Conservation (phyloP, 2,888 invertebrate species). For the Mechanitis messenoides region DNA sequence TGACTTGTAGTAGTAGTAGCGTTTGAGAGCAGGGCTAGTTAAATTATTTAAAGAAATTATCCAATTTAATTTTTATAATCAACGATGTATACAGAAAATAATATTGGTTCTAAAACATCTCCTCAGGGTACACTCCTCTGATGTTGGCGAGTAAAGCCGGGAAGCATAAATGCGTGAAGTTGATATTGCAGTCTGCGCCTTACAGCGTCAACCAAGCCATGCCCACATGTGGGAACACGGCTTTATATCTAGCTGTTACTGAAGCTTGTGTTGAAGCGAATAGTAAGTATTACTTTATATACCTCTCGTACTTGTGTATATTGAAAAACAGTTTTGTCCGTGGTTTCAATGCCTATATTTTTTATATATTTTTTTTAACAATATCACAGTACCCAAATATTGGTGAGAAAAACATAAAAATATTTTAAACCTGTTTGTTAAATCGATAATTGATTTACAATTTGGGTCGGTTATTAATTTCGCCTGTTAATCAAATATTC, state of each 20-base stretch:
- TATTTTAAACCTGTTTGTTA: too few relatives aligned
- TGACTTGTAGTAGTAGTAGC: too few relatives aligned
- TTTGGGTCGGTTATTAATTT: too few relatives aligned
- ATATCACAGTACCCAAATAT: too few relatives aligned
- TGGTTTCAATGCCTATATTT: too few relatives aligned
- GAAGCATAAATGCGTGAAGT: constrained; percentile 45
- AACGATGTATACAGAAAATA: constrained; percentile 1
- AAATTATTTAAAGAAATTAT: background rate
- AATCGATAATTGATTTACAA: too few relatives aligned
- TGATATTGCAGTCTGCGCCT: constrained; percentile 46
- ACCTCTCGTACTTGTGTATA: too few relatives aligned
- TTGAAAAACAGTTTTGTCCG: too few relatives aligned
- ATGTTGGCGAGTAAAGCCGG: constrained; percentile 62
- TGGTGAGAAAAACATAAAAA: too few relatives aligned
- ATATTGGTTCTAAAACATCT: constrained; percentile 1
- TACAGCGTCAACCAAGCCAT: constrained; percentile 48
- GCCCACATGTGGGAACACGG: constrained; percentile 68
- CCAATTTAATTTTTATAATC: background rate
- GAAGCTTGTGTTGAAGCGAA: constrained; percentile 43
- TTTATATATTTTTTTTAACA: too few relatives aligned
- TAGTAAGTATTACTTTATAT: background rate
- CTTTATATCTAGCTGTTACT: constrained; percentile 64
- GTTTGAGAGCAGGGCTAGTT: too few relatives aligned
- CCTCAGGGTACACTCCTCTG: constrained; percentile 65
- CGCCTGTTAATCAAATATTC: too few relatives aligned